Base-by-base conservation (phyloP, 2,113 vertebrate genomes). In the Chaetura pelagica region DNA sequence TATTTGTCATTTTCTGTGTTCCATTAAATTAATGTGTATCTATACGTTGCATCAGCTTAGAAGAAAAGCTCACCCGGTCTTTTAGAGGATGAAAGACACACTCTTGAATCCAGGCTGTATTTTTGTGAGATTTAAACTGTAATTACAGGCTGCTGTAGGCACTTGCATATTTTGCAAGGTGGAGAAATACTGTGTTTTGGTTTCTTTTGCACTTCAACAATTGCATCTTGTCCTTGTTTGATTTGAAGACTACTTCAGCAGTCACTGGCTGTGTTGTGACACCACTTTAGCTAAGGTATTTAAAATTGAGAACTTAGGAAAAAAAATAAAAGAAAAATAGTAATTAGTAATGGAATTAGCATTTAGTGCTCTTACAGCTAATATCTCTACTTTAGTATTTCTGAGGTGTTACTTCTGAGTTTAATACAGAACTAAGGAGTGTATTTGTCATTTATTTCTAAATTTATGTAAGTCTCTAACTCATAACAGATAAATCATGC, bases 111-210 rank as follows among this genome's bases (percentile, higher is more conserved):
- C 15, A n/a, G 49, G 29, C 22, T 73, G 4, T 15, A 4, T 40
- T 72, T 76, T 34, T 52, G 23, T 67, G 51, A 75, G 21, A 35
- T 66, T 88, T 81, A 40, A 93, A 29, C 20, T 48, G 16, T 40
- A n/a, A 88, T 3, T 10, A 19, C 15, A 51, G 29, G 12, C 66
- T 73, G 14, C 18, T 79, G 26, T 48, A 26, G 58, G 27, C 16
- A 34, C 73, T n/a, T 63, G 21, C 6, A 3, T 86, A 6, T 82
- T 79, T 81, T 64, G n/a, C 20, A 23, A 67, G 23, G 34, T 61
- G 40, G 44, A 49, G 49, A 55, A 86, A 62, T 19, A 23, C 0
- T 0, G 0, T 19, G 3, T 35, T 67, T 75, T 57, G 77, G 29
- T 5, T 54, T 57, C 32, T 87, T 74, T 77, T 82, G 19, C 48